Conservation (phyloP, 2,888 invertebrate genomes). For the Plagodis dolabraria region DNA sequence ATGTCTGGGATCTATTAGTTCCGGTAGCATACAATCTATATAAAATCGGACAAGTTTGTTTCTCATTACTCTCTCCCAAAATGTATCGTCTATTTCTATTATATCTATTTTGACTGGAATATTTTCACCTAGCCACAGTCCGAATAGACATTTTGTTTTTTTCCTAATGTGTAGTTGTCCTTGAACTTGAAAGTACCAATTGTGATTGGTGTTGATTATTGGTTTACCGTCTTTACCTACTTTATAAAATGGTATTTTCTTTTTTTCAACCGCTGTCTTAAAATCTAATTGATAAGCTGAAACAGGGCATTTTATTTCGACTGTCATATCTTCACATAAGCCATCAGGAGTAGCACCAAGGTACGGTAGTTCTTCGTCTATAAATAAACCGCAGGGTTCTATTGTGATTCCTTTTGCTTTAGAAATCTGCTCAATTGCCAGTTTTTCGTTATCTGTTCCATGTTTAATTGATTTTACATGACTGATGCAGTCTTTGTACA, state of each 20-base stretch:
- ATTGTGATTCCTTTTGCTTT: background rate
- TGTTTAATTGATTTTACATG: slow-evolving; percentile 5
- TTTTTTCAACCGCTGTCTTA: background rate
- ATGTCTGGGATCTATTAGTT: background rate
- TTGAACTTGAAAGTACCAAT: slow-evolving; percentile 7
- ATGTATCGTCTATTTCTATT: too few species aligned
- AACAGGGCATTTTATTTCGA: slow-evolving; percentile 5
- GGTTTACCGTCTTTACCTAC: slow-evolving; percentile 2
- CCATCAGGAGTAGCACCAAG: slow-evolving; percentile 3
- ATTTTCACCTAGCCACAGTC: slow-evolving; percentile 5
- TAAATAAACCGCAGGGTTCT: slow-evolving; percentile 8
- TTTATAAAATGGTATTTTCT: slow-evolving; percentile 3
- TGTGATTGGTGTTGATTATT: slow-evolving; percentile 1
- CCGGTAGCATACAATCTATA: slow-evolving; percentile 2
- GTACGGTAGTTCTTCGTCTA: slow-evolving; percentile 7
- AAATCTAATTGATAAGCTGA: background rate
- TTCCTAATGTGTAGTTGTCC: too few species aligned
- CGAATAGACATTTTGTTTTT: slow-evolving; percentile 3
- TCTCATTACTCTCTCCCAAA: slow-evolving; percentile 20
- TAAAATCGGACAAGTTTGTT: slow-evolving; percentile 15
- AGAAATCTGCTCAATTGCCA: background rate
- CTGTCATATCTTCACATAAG: slow-evolving; percentile 1
- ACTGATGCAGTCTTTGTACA: slow-evolving; percentile 2
- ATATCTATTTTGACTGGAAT: slow-evolving; percentile 8
- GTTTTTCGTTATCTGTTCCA: slow-evolving; percentile 4